Conservation (phyloP, 1,140 invertebrate species). For the Microvelia longipes region DNA sequence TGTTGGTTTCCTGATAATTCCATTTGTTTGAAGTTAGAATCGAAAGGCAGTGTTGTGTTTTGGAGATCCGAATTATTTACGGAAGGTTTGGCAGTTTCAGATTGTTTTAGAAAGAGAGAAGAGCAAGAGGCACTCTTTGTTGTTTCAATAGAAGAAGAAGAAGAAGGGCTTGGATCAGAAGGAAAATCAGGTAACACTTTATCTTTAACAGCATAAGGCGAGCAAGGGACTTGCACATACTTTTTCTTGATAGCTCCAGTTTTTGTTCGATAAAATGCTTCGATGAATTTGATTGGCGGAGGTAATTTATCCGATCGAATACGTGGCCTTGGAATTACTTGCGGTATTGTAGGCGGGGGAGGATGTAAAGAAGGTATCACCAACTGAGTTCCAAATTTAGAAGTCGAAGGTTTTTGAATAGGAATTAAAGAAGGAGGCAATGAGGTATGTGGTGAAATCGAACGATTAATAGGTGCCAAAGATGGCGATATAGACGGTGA, state of each 20-base stretch:
- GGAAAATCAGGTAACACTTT: neutral
- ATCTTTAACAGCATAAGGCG: neutral
- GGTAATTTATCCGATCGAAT: neutral
- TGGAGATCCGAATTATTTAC: neutral
- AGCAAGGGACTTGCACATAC: neutral
- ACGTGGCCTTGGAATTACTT: neutral
- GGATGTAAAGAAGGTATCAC: neutral
- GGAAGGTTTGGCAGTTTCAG: neutral
- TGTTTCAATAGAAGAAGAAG: neutral
- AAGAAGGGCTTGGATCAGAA: neutral
- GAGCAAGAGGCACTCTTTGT: neutral
- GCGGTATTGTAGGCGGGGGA: neutral
- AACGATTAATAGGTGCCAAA: neutral
- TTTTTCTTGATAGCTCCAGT: neutral
- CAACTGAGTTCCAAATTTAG: neutral
- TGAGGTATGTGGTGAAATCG: neutral
- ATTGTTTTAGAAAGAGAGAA: neutral
- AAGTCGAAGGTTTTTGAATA: neutral
- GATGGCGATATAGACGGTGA: neutral
- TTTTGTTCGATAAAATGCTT: neutral
- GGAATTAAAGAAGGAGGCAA: no score
- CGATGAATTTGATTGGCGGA: neutral
- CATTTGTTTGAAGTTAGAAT: no score
- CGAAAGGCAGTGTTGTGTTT: neutral
- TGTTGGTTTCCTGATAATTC: no score